Conservation (phyloP, 2,797 vertebrate species). For the Cirrhinus molitorella region DNA sequence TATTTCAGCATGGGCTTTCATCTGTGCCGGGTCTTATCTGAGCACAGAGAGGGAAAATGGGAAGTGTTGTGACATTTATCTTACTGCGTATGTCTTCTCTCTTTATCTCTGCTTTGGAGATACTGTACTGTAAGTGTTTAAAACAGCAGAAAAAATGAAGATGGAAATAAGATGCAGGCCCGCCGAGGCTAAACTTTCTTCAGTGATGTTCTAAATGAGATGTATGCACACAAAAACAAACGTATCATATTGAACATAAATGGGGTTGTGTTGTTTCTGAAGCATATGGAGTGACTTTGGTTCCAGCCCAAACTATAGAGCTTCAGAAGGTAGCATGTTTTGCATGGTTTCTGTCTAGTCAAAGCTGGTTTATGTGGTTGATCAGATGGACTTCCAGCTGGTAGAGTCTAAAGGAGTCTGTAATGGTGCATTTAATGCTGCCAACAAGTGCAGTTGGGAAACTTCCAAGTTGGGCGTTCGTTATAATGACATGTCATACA, state of each 20-base stretch:
- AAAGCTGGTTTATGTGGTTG: neutral
- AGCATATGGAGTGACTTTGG: neutral
- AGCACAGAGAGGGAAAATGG: conserved; percentile 56
- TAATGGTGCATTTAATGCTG: neutral
- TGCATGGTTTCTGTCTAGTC: neutral
- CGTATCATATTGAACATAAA: neutral
- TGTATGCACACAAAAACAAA: neutral
- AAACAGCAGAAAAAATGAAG: conserved; percentile 52
- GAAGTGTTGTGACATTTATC: conserved; percentile 75
- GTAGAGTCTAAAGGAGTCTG: neutral
- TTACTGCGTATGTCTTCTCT: conserved; percentile 54
- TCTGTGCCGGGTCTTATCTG: conserved; percentile 75
- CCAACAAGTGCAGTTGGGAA: neutral
- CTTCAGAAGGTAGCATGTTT: neutral
- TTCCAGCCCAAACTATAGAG: neutral
- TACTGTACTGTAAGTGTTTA: conserved; percentile 59
- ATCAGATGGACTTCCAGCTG: neutral
- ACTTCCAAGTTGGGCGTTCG: neutral
- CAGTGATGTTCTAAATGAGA: neutral
- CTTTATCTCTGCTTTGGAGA: conserved; percentile 54
- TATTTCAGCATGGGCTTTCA: conserved; percentile 76
- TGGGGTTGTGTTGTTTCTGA: neutral
- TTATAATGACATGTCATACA: neutral
- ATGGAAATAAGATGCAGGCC: conserved; percentile 41
- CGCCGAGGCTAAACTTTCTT: neutral